phyloP scores from a whole-genome alignment of 2,113 vertebrate species.

The Tretioscincus oriximinensis region DNA sequence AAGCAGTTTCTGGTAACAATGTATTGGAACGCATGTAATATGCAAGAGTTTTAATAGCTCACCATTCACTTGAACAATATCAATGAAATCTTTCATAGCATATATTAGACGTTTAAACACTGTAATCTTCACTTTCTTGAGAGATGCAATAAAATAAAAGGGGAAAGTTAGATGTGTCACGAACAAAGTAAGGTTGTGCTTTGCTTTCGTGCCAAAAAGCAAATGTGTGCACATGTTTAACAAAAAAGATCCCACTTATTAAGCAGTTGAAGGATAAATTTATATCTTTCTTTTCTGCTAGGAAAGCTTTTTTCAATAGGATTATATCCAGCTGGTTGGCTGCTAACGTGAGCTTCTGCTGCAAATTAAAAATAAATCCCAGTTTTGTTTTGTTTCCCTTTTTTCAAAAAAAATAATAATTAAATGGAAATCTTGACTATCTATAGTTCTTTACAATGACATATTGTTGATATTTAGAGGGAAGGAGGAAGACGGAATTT shows the following conservation, averaged over 20 bases:
- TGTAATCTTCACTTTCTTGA: conserved; percentile 56
- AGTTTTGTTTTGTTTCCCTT: conserved; percentile 15
- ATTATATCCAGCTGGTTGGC: conserved; percentile 46
- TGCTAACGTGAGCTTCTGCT: conserved; percentile 28
- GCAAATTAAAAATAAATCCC: conserved; percentile 58
- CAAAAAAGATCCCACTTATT: conserved; percentile 41
- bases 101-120: conserved; percentile 66
- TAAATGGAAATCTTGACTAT: conserved; percentile 26
- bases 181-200: conserved; percentile 39
- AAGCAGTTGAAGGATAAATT: conserved; percentile 44
- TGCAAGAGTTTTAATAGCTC: conserved; percentile 60
- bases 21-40: conserved; percentile 45
- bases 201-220: conserved; percentile 56
- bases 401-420: conserved; percentile 43
- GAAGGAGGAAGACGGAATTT: background rate
- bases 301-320: conserved; percentile 33
- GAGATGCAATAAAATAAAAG: conserved; percentile 51
- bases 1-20: conserved; percentile 54
- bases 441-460: conserved; percentile 40
- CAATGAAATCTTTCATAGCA: conserved; percentile 58
- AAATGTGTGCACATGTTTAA: background rate
- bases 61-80: conserved; percentile 56
- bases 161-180: conserved; percentile 50
- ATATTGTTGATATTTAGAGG: conserved; percentile 6
- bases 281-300: conserved; percentile 23